phyloP scores from a whole-genome alignment of 2,113 vertebrate genomes.

The Myotis brandtii region DNA sequence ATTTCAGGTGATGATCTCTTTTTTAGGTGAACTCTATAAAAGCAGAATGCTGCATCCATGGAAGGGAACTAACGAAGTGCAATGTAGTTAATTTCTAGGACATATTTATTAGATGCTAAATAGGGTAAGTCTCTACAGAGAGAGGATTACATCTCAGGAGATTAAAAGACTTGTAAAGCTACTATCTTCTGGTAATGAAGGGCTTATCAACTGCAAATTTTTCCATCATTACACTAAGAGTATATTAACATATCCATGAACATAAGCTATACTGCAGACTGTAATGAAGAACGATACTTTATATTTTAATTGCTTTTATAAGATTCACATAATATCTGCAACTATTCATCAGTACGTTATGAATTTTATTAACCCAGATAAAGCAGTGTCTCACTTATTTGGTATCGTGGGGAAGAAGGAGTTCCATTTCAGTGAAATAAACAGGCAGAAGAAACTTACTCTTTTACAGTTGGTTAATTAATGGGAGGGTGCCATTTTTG shows the following conservation, averaged over 20 bases:
- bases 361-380: constrained; percentile 38
- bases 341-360: constrained; percentile 2
- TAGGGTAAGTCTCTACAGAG: constrained; percentile 48
- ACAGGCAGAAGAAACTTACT: background rate
- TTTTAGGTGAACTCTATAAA: constrained; percentile 31
- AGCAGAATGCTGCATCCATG: background rate
- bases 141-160: constrained; percentile 1
- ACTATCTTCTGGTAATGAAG: constrained; percentile 45
- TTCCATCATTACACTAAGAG: constrained; percentile 54
- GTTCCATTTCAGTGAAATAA: background rate
- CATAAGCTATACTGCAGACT: constrained; percentile 69
- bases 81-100: constrained; percentile 52
- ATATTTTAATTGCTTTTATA: constrained; percentile 54
- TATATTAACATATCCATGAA: constrained; percentile 66
- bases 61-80: background rate
- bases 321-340: constrained; percentile 45
- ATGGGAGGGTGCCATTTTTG: background rate
- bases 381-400: background rate
- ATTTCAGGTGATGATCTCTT: constrained; percentile 53
- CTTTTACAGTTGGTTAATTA: background rate
- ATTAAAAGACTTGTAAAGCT: constrained; percentile 28
- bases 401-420: background rate
- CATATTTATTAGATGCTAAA: constrained; percentile 55
- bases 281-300: constrained; percentile 23
- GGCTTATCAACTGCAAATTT: constrained; percentile 61